Conservation (phyloP, 2,113 vertebrate species). For the Psittacula cyanocephala region DNA sequence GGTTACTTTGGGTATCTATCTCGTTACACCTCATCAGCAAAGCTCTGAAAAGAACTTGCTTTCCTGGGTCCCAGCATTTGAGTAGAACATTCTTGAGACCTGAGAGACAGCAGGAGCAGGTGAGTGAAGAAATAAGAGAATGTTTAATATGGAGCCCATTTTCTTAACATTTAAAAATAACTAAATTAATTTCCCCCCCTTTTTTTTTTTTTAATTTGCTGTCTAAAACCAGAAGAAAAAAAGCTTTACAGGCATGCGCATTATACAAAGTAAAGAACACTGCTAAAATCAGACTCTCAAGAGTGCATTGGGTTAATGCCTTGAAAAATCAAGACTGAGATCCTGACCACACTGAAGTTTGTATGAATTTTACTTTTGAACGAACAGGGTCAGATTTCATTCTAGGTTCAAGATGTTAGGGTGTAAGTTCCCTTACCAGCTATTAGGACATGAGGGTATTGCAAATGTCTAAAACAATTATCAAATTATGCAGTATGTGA, state of each 20-base stretch:
- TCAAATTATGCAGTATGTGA: background rate
- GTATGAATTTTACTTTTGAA: background rate
- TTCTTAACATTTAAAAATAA: slow-evolving; percentile 5
- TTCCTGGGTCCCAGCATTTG: background rate
- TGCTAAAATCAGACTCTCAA: background rate
- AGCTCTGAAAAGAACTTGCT: background rate
- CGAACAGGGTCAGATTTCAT: background rate
- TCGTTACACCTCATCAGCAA: background rate
- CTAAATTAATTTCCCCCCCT: background rate
- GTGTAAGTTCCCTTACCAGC: background rate
- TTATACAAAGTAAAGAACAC: background rate
- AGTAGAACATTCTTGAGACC: background rate
- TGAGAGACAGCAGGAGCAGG: background rate
- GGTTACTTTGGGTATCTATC: background rate
- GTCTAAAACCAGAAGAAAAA: background rate
- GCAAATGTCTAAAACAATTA: background rate
- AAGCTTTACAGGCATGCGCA: background rate
- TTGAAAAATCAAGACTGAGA: background rate
- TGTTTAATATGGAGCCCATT: background rate
- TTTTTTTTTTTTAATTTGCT: background rate
- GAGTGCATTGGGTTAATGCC: background rate
- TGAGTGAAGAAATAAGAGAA: background rate
- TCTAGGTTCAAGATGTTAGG: background rate
- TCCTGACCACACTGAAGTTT: background rate
- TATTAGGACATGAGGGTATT: background rate